Conservation (phyloP, 1,140 invertebrate species). For the Psix sp. region DNA sequence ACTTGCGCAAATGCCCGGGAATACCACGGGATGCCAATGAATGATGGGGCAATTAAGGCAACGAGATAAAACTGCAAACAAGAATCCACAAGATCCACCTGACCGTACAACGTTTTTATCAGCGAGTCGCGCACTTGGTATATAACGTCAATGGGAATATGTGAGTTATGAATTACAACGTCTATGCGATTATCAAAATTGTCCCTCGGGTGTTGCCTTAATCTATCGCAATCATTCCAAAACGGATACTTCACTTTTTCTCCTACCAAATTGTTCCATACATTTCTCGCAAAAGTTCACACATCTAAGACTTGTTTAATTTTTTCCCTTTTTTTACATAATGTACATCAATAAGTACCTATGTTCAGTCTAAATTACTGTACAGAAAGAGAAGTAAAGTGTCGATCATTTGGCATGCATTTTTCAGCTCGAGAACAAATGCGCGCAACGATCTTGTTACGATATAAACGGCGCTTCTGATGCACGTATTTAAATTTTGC, state of each 20-base stretch:
- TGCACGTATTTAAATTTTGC: too few species aligned
- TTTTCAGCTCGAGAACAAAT: conserved; percentile 12
- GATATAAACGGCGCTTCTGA: too few species aligned
- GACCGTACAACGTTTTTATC: too few species aligned
- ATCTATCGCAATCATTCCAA: conserved; percentile 27
- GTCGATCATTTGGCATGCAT: conserved; percentile 13
- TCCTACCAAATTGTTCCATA: conserved; percentile 14
- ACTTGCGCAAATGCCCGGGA: background rate
- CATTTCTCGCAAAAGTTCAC: conserved; percentile 10
- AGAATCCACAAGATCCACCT: too few species aligned
- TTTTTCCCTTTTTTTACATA: conserved; percentile 44
- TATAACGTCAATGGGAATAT: conserved; percentile 17
- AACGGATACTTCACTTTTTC: conserved; percentile 17
- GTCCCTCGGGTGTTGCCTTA: conserved; percentile 37
- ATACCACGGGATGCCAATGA: background rate
- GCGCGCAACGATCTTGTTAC: too few species aligned
- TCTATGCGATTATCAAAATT: conserved; percentile 42
- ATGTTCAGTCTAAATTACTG: conserved; percentile 47
- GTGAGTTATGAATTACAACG: conserved; percentile 25
- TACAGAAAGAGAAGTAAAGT: conserved; percentile 34
- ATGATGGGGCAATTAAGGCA: conserved; percentile 1
- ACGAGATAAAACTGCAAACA: background rate
- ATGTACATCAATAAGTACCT: conserved; percentile 44
- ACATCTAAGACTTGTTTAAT: conserved; percentile 20
- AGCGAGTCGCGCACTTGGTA: background rate